phyloP scores from a whole-genome alignment of 2,797 vertebrate genomes.

The Gambelia wislizenii region DNA sequence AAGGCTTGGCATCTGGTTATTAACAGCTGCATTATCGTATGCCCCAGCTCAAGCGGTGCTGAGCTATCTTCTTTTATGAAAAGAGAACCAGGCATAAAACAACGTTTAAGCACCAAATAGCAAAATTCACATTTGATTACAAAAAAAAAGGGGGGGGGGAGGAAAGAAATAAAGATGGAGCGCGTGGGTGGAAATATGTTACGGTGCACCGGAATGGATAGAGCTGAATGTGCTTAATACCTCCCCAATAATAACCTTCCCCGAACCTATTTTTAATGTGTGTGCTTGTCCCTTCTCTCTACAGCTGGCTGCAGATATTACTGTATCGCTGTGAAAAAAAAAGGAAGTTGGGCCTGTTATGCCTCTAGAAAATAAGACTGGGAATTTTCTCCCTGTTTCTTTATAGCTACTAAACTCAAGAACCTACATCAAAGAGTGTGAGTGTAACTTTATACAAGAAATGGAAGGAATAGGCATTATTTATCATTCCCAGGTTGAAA shows the following conservation, averaged over 20 bases:
- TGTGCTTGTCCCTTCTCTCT: constrained; percentile 31
- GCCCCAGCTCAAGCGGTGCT: constrained; percentile 14
- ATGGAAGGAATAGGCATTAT: too few species aligned
- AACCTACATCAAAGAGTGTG: too few species aligned
- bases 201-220: background rate
- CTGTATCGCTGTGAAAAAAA: background rate
- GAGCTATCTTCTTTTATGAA: constrained; percentile 19
- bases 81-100: constrained; percentile 36
- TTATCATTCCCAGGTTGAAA: too few species aligned
- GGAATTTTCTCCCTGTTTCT: constrained; percentile 18
- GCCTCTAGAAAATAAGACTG: constrained; percentile 46
- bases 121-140: background rate
- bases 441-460: too few species aligned
- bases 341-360: constrained; percentile 23
- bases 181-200: background rate
- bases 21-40: constrained; percentile 24
- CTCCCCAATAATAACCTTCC: background rate
- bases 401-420: constrained; percentile 32
- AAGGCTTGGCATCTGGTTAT: constrained; percentile 39
- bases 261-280: constrained; percentile 24
- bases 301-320: constrained; percentile 42
- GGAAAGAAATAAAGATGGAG: background rate
- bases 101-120: constrained; percentile 18
- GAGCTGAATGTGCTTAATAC: constrained; percentile 28
- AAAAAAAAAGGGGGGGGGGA: background rate